Base-by-base conservation (phyloP, 2,888 invertebrate species). In the Drosophila paucipuncta region DNA sequence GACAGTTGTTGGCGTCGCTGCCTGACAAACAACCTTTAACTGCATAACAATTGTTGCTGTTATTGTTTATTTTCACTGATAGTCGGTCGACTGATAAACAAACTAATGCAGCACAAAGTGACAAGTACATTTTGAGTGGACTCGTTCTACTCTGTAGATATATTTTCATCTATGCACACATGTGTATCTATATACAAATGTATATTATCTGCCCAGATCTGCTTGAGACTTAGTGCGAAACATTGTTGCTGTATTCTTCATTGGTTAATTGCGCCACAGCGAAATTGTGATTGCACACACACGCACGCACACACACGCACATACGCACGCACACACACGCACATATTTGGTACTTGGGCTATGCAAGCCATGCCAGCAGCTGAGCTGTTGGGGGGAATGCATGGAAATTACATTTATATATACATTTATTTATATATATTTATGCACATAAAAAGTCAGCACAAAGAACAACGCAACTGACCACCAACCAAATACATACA, bases 231-330 rank as follows among this genome's bases (percentile, higher is more conserved):
- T 76, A 72, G 79, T 76, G 84, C 68, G 55, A 73, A 68, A 75
- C 66, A 72, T 80, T 82, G 72, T 60, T 58, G 47, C 60, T 66
- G 69, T 68, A 76, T 78, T 71, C 76, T 76, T 59, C 78, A 85
- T 74, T 73, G 79, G 87, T 76, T 86, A 86, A 82, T 84, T 89
- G 71, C 84, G 57, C 73, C 75, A 78, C 64, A 63, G 69, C 73
- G 68, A 65, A 76, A 76, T 58, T 75, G 37, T 75, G 70, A 69
- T 65, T 57, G 54, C 59, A 77, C 16, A 31, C n/a, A 30, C 18
- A 53, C 22, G 30, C 25, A 43, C n/a, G 30, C 28, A 28, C 13
- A 68, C 50, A 49, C 37, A 22, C 18, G 28, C n/a, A 18, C 13
- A 53, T n/a, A 54, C 57, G 52, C 16, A 43, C 22, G 53, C 18